Evolutionary conservation across 1,140 invertebrate species (phyloP), one percentile per base, ranked within the genome.

Genomic region (Palaemon carinicauda): DNA sequence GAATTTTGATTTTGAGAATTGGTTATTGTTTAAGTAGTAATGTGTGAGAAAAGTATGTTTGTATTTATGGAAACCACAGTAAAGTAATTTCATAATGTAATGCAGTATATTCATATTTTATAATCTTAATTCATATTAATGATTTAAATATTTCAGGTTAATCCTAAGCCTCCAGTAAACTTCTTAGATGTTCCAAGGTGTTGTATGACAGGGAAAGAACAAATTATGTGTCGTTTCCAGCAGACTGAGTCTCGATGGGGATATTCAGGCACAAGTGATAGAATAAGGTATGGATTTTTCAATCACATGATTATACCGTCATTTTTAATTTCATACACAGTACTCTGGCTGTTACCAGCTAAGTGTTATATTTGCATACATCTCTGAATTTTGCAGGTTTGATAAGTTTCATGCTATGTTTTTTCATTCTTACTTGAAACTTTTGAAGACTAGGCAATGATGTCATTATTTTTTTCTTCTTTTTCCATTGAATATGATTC

Each of bases 241-340:
- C 94, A 96, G 90, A 95, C 95, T 5, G 96, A 97, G 90, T 94
- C 89, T 21, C 92, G 96, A 88, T 97, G 96, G 96, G 96, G 96
- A 1, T 97, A 97, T 90, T 96, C 94, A 92, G 96, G 96, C 3
- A 96, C 95, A 0, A 95, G 95, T 88, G 96, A 97, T 92, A 92
- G 96, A 90, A 96, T 97, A 78, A 94, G 95, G 94, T n/a, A 9
- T 51, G 5, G 15, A n/a, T 12, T 19, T n/a, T 41, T 31, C 3
- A 27, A 14, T 50, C 7, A 51, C 33, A 21, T 65, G 27, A 21
- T 5, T 65, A 7, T 65, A 65, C 0, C n/a, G 9, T 4, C 0
- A 9, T 12, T n/a, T 41, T 5, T 41, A 41, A 41, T 12, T 3
- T 4, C 65, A 60, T 5, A n/a, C n/a, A n/a, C n/a, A n/a, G n/a